phyloP scores from a whole-genome alignment of 2,888 invertebrate species.

The Caenorhabditis drosophilae region DNA sequence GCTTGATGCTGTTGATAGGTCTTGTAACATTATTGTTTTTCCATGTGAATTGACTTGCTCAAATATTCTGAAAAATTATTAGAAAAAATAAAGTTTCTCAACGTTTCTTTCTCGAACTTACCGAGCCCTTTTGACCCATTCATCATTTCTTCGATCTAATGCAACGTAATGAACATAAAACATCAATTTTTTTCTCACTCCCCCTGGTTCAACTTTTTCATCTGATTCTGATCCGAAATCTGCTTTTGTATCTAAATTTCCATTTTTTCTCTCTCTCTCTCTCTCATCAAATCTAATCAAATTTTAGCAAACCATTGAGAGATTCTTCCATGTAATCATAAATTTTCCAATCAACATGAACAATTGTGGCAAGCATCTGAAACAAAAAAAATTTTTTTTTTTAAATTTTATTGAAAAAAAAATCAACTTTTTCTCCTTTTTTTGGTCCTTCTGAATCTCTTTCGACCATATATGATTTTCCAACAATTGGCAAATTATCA shows the following conservation, averaged over 20 bases:
- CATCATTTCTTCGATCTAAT: conserved; percentile 63
- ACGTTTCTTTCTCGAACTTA: conserved; percentile 6
- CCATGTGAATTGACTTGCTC: conserved; percentile 18
- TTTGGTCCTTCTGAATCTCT: conserved; percentile 1
- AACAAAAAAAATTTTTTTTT: neutral
- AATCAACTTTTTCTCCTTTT: too few relatives aligned
- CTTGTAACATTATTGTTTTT: conserved; percentile 14
- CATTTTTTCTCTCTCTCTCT: neutral
- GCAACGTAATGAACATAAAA: conserved; percentile 64
- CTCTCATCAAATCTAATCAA: neutral
- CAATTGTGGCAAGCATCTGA: conserved; percentile 19
- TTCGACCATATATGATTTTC: conserved; percentile 24
- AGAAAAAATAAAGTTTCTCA: neutral
- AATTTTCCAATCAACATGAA: conserved; percentile 10
- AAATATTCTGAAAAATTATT: conserved; percentile 6
- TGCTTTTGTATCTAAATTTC: neutral
- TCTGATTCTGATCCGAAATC: neutral
- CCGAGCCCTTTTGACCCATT: conserved; percentile 59
- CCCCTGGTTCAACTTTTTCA: neutral
- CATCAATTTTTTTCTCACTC: conserved; percentile 7
- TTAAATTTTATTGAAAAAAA: neutral
- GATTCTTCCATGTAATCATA: neutral
- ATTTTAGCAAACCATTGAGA: neutral
- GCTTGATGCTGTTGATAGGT: neutral
- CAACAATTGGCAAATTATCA: neutral